phyloP scores from a whole-genome alignment of 2,113 vertebrate species.

The Acanthochromis polyacanthus region DNA sequence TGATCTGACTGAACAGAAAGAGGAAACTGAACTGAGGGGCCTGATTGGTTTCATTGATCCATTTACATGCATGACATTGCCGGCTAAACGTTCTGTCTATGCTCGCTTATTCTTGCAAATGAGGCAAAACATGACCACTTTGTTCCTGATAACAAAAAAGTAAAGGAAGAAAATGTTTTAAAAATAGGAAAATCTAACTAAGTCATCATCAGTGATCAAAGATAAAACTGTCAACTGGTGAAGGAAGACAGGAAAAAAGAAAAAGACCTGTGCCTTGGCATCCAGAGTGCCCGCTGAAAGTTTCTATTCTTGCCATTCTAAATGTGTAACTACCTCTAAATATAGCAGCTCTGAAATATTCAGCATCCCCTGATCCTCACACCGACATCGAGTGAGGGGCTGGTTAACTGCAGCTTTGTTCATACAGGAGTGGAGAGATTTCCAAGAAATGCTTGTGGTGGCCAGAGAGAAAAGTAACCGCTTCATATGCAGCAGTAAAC shows the following conservation, averaged over 20 bases:
- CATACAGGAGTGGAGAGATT: constrained; percentile 58
- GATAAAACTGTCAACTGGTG: constrained; percentile 60
- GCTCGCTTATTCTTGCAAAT: constrained; percentile 13
- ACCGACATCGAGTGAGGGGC: constrained; percentile 68
- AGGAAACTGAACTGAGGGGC: constrained; percentile 27
- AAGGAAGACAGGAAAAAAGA: constrained; percentile 36
- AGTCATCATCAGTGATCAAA: constrained; percentile 58
- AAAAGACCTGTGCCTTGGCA: constrained; percentile 61
- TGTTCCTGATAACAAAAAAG: constrained; percentile 27
- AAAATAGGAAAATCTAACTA: constrained; percentile 58
- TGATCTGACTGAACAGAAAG: constrained; percentile 25
- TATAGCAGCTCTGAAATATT: constrained; percentile 87
- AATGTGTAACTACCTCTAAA: constrained; percentile 83
- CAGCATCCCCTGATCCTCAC: constrained; percentile 81
- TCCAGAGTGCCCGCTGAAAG: constrained; percentile 73
- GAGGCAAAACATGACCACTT: constrained; percentile 12
- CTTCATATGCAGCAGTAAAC: constrained; percentile 47
- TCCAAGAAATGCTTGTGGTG: constrained; percentile 72
- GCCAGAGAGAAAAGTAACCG: constrained; percentile 34
- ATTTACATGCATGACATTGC: constrained; percentile 34
- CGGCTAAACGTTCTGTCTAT: constrained; percentile 13
- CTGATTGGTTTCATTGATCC: constrained; percentile 33
- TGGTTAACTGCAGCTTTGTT: constrained; percentile 68
- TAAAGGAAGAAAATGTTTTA: constrained; percentile 32
- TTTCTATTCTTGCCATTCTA: constrained; percentile 84